phyloP scores from a whole-genome alignment of 2,797 vertebrate genomes.

The Thalassophryne amazonica region DNA sequence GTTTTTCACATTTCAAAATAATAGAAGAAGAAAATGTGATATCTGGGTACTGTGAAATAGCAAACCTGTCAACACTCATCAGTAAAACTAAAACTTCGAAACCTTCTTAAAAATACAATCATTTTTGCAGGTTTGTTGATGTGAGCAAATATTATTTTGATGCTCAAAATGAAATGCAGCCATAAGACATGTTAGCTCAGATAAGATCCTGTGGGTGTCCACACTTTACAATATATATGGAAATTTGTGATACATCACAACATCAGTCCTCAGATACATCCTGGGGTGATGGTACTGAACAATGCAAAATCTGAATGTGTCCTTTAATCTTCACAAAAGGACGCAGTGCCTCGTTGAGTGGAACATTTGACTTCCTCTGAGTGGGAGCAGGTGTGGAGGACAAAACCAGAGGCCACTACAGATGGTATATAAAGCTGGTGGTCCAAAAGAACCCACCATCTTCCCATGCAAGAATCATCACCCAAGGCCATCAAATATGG shows the following conservation, averaged over 20 bases:
- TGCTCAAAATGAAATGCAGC: not conserved
- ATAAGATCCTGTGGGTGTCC: no score
- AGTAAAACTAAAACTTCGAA: not conserved
- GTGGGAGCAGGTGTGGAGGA: constrained; percentile 64
- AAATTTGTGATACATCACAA: constrained; percentile 18
- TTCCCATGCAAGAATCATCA: no score
- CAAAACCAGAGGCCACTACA: constrained; percentile 49
- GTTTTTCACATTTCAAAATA: not conserved
- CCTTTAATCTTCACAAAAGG: constrained; percentile 9
- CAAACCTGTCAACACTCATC: not conserved
- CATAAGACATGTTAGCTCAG: not conserved
- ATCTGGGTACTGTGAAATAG: not conserved
- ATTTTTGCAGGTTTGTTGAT: constrained; percentile 1
- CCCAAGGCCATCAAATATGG: no score
- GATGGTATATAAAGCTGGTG: not conserved
- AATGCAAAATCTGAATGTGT: not conserved
- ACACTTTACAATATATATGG: constrained; percentile 21
- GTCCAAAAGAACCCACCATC: constrained; percentile 2
- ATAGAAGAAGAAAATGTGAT: not conserved
- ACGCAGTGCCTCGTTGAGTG: constrained; percentile 34
- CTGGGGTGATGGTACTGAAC: not conserved
- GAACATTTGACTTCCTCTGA: constrained; percentile 47
- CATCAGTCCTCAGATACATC: constrained; percentile 2
- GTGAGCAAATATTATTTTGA: not conserved
- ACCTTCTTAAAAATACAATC: not conserved